These are phyloP conservation scores for Rhodinocichla rosea DNA, from an alignment of 2,113 vertebrate genomes.

Conservation along the genomic window DNA sequence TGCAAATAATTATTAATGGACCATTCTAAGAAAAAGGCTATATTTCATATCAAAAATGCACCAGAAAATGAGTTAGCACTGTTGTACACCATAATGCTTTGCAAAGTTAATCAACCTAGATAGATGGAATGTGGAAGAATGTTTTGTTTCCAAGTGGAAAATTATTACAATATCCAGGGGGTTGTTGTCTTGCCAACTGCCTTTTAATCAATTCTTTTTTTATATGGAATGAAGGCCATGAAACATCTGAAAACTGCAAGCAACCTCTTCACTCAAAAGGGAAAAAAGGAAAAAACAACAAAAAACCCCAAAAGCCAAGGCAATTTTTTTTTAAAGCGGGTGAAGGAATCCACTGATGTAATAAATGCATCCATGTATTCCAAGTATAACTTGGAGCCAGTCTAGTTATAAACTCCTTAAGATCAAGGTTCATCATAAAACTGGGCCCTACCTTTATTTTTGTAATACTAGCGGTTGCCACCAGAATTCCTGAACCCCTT, in stretches of 20 bases:
- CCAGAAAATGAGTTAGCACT: background rate
- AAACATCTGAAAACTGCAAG: constrained; percentile 42
- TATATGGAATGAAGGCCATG: background rate
- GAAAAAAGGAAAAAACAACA: background rate
- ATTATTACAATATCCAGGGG: constrained; percentile 15
- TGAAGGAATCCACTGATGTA: constrained; percentile 53
- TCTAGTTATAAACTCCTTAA: constrained; percentile 64
- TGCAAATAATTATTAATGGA: constrained; percentile 30
- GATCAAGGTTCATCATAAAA: constrained; percentile 69
- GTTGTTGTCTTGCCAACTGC: constrained; percentile 9
- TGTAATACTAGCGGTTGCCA: constrained; percentile 37
- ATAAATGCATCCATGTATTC: constrained; percentile 50
- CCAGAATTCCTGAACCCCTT: constrained; percentile 53
- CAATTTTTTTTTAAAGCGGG: background rate
- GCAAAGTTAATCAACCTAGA: constrained; percentile 7
- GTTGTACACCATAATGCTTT: background rate
- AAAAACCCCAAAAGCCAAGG: background rate
- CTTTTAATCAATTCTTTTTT: constrained; percentile 37
- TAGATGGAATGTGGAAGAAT: background rate
- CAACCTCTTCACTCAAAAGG: background rate
- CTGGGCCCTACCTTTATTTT: constrained; percentile 58
- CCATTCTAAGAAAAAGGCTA: background rate
- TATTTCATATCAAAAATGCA: background rate
- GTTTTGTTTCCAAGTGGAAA: constrained; percentile 34
- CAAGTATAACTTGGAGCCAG: constrained; percentile 57